Evolutionary conservation across 1,140 invertebrate species (phyloP), one percentile per base, ranked within the genome.

Genomic region (Drosophila willistoni): DNA sequence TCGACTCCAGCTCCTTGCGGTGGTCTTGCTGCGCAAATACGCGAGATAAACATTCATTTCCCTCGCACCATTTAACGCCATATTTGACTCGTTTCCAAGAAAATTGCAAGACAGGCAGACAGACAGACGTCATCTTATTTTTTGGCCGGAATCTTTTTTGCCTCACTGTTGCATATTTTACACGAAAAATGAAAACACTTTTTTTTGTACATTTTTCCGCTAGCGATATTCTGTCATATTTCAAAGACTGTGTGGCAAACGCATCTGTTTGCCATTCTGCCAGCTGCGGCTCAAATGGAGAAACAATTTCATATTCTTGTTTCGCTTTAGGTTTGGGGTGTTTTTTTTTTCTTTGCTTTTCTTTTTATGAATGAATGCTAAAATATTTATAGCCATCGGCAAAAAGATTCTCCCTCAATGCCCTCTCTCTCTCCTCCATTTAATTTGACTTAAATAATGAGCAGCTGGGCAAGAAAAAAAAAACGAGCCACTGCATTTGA

Each of bases 401-500:
- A n/a, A 29, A 76, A 44, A 47, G 7, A 9, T 12, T 10, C 9
- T 1, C 1, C 44, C 44, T 9, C 10, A 19, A 22, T n/a, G 3
- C 36, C 3, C 3, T 39, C 10, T 39, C 17, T 17, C 17, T 4
- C 51, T 7, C 10, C 3, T 41, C 36, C 70, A 83, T 86, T 83
- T 86, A 73, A 86, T 87, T 83, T 89, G 84, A 83, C 83, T 89
- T 83, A 89, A 87, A 87, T 83, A 89, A 87, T 83, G 83, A 79
- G 82, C 78, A 85, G 56, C 62, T 47, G 67, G 67, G 55, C 65
- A 29, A 6, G 29, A 7, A 29, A 29, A 29, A 29, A 29, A 29
- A 54, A 42, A 81, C 22, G 76, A 68, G 60, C 62, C 34, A 34
- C 57, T 67, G 64, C 59, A 75, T 63, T 80, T 65, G 57, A 36